phyloP scores from a whole-genome alignment of 1,140 invertebrate genomes.

The Psix sp. region DNA sequence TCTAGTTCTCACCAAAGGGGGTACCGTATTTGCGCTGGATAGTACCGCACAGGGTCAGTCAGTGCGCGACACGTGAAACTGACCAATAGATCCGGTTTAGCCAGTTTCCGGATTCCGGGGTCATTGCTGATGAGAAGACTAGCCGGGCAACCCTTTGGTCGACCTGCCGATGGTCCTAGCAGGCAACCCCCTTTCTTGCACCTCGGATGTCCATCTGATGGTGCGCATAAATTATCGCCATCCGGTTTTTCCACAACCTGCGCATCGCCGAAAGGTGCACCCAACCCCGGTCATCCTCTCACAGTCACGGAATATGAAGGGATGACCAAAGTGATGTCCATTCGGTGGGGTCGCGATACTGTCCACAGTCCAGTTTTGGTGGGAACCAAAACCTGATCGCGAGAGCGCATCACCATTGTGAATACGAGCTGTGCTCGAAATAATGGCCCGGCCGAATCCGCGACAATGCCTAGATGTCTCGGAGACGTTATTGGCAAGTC shows the following conservation, averaged over 20 bases:
- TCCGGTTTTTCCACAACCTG: conserved; percentile 52
- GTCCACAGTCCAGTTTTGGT: conserved; percentile 64
- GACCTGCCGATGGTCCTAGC: conserved; percentile 27
- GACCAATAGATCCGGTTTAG: conserved; percentile 78
- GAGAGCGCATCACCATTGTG: conserved; percentile 22
- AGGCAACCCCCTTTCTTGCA: conserved; percentile 30
- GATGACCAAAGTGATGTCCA: conserved; percentile 69
- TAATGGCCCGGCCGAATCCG: conserved; percentile 18
- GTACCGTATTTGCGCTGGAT: conserved; percentile 45
- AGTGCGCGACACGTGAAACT: conserved; percentile 69
- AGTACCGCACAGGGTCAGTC: conserved; percentile 46
- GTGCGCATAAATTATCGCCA: conserved; percentile 59
- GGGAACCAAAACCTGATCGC: conserved; percentile 77
- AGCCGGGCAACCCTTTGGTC: conserved; percentile 33
- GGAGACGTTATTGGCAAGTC: conserved; percentile 39
- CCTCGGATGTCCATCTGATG: conserved; percentile 56
- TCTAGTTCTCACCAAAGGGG: conserved; percentile 74
- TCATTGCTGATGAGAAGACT: conserved; percentile 31
- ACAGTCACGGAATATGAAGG: conserved; percentile 56
- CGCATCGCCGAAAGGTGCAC: conserved; percentile 37
- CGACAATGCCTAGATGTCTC: conserved; percentile 38
- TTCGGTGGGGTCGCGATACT: conserved; percentile 59
- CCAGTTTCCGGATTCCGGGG: conserved; percentile 77
- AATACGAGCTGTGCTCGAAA: conserved; percentile 26
- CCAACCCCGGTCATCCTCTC: conserved; percentile 45